Conservation (phyloP, 2,113 vertebrate species). For the Gorsachius goisagi region DNA sequence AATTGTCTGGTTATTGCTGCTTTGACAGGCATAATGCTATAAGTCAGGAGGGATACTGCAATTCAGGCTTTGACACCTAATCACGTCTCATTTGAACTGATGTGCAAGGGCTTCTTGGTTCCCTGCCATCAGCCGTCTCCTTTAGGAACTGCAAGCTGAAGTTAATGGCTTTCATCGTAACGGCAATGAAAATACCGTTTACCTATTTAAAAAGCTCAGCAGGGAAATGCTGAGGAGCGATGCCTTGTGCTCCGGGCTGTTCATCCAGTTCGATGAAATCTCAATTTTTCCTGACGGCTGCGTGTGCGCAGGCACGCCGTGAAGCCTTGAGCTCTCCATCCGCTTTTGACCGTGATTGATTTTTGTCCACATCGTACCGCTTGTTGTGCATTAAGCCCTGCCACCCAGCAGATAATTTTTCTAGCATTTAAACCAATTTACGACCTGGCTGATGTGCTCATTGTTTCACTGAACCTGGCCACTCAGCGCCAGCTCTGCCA, state of each 20-base stretch:
- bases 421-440: constrained; percentile 38
- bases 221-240: neutral
- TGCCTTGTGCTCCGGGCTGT: neutral
- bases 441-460: neutral
- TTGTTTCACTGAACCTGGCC: constrained; percentile 21
- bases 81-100: neutral
- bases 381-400: neutral
- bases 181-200: neutral
- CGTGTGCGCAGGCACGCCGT: fast-evolving
- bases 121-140: neutral
- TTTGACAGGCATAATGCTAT: neutral
- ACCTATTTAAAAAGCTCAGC: constrained; percentile 6
- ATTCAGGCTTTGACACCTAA: neutral
- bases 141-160: neutral
- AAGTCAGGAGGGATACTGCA: neutral
- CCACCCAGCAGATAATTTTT: constrained; percentile 30
- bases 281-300: neutral
- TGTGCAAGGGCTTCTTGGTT: neutral
- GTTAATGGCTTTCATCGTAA: constrained; percentile 14
- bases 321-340: neutral
- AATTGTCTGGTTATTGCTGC: neutral
- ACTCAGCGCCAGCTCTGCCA: neutral
- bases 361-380: neutral
- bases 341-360: neutral
- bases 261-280: constrained; percentile 17